Base-by-base conservation (phyloP, 2,888 invertebrate species). In the Unio delphinus region DNA sequence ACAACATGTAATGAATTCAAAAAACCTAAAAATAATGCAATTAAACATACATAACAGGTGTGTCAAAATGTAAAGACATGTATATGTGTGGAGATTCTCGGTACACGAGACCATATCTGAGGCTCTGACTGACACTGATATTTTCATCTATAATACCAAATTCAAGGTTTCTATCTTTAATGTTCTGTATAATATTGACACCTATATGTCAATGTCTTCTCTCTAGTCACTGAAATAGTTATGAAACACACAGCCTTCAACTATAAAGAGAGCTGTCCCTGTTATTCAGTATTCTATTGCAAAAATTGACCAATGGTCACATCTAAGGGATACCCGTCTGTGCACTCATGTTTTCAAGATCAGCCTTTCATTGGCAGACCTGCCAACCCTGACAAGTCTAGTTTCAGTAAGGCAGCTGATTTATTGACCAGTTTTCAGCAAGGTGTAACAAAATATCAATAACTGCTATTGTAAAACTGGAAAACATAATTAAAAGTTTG, bases 41-140 rank as follows among this genome's bases (percentile, higher is more conserved):
- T 34, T 34, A 34, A 34, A 34, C 5, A 34, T 34, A 34, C 34
- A 34, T 34, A 34, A 34, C 30, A 34, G 11, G 65, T 65, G n/a
- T 65, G 58, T 26, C 57, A 45, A 65, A 65, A 65, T n/a, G 59
- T 57, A 8, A 57, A 18, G 56, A 65, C n/a, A 34, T 65, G 59
- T 28, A 28, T 17, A 57, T 11, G 34, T n/a, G 7, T 15, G 15
- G 34, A 58, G 55, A 28, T 57, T 26, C n/a, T 62, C 26, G 4
- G 28, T 15, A 62, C 18, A 67, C 2, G 45, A n/a, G 23, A 62
- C 55, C 61, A 67, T 62, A 20, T 56, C 61, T 55, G 28, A 61
- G 20, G 67, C 45, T 34, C 55, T 62, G 55, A 63, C 62, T 8
- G 30, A 30, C 18, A 62, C 61, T 17, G 15, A 67, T 56, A 30